These are phyloP conservation scores for Puma concolor DNA, from an alignment of 2,113 vertebrate genomes.

Conservation along the genomic window DNA sequence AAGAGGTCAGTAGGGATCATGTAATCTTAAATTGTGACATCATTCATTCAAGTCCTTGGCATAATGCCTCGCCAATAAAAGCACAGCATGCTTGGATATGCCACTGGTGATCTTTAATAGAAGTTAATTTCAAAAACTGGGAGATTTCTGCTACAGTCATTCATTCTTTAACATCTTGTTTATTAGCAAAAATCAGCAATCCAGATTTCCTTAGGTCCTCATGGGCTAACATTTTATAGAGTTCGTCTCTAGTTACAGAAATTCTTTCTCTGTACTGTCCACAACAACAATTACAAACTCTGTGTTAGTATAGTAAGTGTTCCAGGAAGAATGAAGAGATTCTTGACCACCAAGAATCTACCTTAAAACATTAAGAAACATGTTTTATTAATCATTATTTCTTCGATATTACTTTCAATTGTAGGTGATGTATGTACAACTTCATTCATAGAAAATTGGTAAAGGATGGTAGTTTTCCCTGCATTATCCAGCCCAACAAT, in stretches of 20 bases:
- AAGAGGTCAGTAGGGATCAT: constrained; percentile 91
- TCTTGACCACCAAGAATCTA: no score
- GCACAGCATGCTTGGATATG: constrained; percentile 99
- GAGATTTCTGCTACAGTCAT: constrained; percentile 98
- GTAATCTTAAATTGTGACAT: constrained; percentile 98
- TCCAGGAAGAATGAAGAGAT: no score
- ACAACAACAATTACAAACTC: constrained; percentile 99
- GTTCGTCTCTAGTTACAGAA: constrained; percentile 98
- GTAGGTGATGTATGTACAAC: no score
- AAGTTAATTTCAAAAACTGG: constrained; percentile 97
- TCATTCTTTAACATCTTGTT: constrained; percentile 98
- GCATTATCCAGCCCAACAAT: no score
- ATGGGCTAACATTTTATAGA: constrained; percentile 98
- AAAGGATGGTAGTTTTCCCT: no score
- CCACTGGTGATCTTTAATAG: constrained; percentile 99
- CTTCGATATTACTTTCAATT: no score
- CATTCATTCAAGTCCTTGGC: constrained; percentile 99
- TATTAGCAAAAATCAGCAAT: constrained; percentile 98
- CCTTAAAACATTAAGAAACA: no score
- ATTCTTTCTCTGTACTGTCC: constrained; percentile 99
- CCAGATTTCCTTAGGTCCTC: constrained; percentile 98
- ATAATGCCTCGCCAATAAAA: constrained; percentile 97
- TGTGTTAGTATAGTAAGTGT: no score
- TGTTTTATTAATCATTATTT: no score
- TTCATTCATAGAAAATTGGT: no score